Evolutionary conservation across 2,113 vertebrate genomes (phyloP).

Genomic region (Seriola quinqueradiata): DNA sequence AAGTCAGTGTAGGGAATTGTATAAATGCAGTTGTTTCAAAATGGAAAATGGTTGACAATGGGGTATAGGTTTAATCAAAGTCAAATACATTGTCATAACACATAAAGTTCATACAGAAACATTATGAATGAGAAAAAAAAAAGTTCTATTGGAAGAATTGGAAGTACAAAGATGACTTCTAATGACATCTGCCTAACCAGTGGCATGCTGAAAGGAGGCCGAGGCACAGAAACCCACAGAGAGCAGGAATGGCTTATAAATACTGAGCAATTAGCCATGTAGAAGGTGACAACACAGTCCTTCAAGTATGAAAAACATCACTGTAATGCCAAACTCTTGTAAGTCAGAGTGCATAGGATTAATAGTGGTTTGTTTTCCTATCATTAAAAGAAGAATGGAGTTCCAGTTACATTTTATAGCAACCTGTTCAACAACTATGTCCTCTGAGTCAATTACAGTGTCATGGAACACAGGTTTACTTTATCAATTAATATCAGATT

Average conservation of each 20-base stretch:
- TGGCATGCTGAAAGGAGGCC: slow-evolving; percentile 56
- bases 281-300: neutral
- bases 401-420: neutral
- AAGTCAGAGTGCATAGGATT: neutral
- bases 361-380: neutral
- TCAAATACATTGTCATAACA: no score
- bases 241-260: slow-evolving; percentile 8
- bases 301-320: neutral
- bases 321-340: neutral
- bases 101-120: neutral
- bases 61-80: no score
- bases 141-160: neutral
- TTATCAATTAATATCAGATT: neutral
- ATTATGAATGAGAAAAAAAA: neutral
- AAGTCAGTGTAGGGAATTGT: no score
- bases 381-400: neutral
- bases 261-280: slow-evolving; percentile 1
- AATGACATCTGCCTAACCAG: slow-evolving; percentile 49
- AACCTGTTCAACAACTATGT: neutral
- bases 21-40: no score
- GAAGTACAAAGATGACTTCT: neutral
- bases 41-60: no score
- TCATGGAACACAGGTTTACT: neutral
- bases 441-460: neutral
- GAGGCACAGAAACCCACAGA: slow-evolving; percentile 36